Base-by-base conservation (phyloP, 1,140 invertebrate genomes). In the Penaeus vannamei region DNA sequence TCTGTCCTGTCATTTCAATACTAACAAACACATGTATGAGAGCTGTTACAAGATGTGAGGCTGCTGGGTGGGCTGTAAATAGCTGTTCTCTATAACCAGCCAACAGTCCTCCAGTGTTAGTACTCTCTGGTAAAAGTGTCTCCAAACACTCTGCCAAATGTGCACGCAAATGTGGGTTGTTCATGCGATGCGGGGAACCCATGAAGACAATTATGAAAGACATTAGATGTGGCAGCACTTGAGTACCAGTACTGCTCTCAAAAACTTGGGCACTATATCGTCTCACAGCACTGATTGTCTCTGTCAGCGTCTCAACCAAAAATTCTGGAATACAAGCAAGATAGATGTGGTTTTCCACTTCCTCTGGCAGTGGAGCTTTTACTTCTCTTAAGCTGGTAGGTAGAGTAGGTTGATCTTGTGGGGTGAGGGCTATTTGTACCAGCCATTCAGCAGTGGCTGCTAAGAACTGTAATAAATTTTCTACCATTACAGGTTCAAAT, bases 1-100 rank as follows among this genome's bases (percentile, higher is more conserved):
- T 97, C 93, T 99, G 97, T 0, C 98, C 98, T 4, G 98, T 99
- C 96, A 98, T 98, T 94, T 99, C 98, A 87, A 99, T 99, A 88
- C 97, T 97, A 61, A 99, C 98, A 93, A 99, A 99, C 5, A 99
- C 97, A 92, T 98, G 95, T 32, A 98, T 93, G 79, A 99, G 93
- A 92, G 95, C 96, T 81, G 94, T 93, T 26, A 97, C 95, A 90
- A 98, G 94, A 94, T 96, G 91, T 91, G 89, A 93, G 90, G 91
- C 76, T 86, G 91, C 95, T 3, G 95, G 95, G 94, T 98, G 97
- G 76, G 94, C 94, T 59, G 95, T 94, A 92, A 98, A 98, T 10
- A 98, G 92, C 92, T 96, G 95, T 92, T 96, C 94, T 92, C 96
- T 93, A 91, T 95, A 94, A 93, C 95, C 96, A 46, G 94, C 60